Conservation (phyloP, 2,113 vertebrate genomes). For the Pterocles orientalis region DNA sequence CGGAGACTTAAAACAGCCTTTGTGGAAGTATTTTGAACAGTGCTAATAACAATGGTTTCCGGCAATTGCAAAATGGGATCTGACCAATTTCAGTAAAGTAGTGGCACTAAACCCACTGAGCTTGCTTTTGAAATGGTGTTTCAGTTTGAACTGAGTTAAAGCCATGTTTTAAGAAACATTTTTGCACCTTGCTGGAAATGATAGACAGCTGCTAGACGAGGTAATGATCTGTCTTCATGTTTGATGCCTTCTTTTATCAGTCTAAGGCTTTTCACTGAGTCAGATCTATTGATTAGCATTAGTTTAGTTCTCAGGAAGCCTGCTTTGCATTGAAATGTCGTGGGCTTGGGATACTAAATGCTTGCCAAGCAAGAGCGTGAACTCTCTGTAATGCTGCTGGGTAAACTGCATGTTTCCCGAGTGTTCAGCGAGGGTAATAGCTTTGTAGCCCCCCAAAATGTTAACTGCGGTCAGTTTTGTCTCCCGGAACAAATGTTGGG, state of each 20-base stretch:
- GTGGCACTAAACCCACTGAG: background rate
- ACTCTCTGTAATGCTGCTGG: conserved; percentile 58
- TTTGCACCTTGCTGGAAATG: conserved; percentile 43
- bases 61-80: conserved; percentile 54
- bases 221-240: conserved; percentile 65
- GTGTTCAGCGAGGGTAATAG: conserved; percentile 53
- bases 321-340: conserved; percentile 65
- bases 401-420: conserved; percentile 73
- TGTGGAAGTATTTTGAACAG: conserved; percentile 46
- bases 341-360: conserved; percentile 21
- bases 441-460: conserved; percentile 26
- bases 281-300: conserved; percentile 66
- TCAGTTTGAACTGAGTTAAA: conserved; percentile 51
- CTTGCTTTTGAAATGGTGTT: conserved; percentile 57
- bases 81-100: conserved; percentile 62
- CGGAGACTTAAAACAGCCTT: conserved; percentile 38
- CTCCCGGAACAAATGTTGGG: conserved; percentile 16
- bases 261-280: conserved; percentile 68
- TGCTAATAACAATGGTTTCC: conserved; percentile 60
- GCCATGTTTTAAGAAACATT: conserved; percentile 54
- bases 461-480: conserved; percentile 39
- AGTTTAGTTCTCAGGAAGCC: conserved; percentile 56
- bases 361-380: conserved; percentile 61
- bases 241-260: conserved; percentile 67
- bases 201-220: conserved; percentile 59